Evolutionary conservation across 2,888 invertebrate species (phyloP).

Genomic region (Endomychus coccineus): DNA sequence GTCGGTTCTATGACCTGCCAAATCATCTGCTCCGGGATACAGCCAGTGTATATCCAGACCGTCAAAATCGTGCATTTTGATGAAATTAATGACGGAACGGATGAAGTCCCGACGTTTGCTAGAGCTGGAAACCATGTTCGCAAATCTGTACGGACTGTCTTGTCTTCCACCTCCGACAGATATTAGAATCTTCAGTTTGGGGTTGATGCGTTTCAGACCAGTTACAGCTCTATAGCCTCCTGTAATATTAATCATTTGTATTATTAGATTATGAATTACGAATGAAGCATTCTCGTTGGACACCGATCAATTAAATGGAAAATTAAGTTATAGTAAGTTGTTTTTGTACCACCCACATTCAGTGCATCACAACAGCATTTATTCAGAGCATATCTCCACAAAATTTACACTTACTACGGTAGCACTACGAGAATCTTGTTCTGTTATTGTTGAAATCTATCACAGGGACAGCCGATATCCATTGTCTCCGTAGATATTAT

Average conservation of each 20-base stretch:
- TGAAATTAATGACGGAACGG: conserved; percentile 55
- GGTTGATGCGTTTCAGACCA: conserved; percentile 59
- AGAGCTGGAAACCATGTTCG: conserved; percentile 54
- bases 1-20: conserved; percentile 44
- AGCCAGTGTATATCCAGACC: conserved; percentile 78
- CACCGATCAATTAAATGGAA: too few relatives aligned
- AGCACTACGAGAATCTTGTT: too few relatives aligned
- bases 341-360: too few relatives aligned
- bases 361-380: too few relatives aligned
- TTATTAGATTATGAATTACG: not conserved
- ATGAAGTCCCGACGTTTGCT: conserved; percentile 53
- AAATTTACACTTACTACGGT: too few relatives aligned
- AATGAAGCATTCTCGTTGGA: not conserved
- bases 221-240: conserved; percentile 67
- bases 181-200: conserved; percentile 61
- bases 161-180: conserved; percentile 63
- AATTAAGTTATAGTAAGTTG: too few relatives aligned
- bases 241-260: conserved; percentile 37
- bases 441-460: too few relatives aligned
- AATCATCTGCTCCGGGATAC: conserved; percentile 54
- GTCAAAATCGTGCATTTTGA: conserved; percentile 66
- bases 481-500: too few relatives aligned
- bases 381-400: too few relatives aligned
- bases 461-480: too few relatives aligned
- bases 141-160: conserved; percentile 56